A percentile compares a stretch with the other conserved stretches of the same genome.
These are phyloP conservation scores for Phaedon cochleariae DNA, from an alignment of 2,888 invertebrate genomes.

Conservation along the genomic window DNA sequence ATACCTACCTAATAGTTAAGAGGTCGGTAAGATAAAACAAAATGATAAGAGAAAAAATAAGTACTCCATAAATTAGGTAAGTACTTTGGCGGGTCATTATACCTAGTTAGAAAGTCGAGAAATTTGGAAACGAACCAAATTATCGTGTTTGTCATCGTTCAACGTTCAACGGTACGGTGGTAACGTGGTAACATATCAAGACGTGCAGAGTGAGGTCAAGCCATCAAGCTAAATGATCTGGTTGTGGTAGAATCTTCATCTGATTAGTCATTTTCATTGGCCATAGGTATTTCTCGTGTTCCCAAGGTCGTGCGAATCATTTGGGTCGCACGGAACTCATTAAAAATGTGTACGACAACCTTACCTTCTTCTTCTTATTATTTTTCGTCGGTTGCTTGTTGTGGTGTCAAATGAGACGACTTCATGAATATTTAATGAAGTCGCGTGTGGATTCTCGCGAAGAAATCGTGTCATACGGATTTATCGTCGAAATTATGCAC, in stretches of 20 bases:
- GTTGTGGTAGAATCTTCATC: background rate
- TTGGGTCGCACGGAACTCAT: background rate
- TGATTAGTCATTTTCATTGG: background rate
- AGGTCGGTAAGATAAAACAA: no score
- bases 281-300: background rate
- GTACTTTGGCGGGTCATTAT: no score
- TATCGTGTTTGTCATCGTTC: no score
- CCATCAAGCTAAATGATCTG: no score
- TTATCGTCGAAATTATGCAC: background rate
- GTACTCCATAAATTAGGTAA: no score
- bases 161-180: no score
- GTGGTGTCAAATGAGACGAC: constrained; percentile 5
- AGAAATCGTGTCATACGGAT: constrained; percentile 1
- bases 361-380: background rate
- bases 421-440: constrained; percentile 1
- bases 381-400: background rate
- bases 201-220: no score
- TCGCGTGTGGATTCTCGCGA: background rate
- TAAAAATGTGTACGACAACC: background rate
- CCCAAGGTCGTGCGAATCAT: background rate
- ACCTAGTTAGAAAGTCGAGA: no score
- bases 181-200: no score
- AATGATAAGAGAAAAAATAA: no score
- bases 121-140: no score
- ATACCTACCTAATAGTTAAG: no score